These are phyloP conservation scores for Hyles euphorbiae DNA, from an alignment of 1,140 invertebrate genomes.

Conservation along the genomic window DNA sequence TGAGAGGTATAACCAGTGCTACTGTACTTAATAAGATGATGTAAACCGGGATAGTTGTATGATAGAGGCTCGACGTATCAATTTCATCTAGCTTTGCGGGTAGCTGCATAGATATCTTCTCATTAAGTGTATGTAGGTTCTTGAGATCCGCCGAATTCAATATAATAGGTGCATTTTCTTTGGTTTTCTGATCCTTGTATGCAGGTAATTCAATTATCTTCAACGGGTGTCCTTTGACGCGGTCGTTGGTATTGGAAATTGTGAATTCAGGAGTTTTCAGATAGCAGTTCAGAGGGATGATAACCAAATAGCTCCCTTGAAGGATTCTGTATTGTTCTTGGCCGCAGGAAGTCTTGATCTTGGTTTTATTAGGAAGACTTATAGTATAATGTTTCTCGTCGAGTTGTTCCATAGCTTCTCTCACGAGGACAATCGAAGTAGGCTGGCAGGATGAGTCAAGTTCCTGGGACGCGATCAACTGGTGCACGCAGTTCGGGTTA, in stretches of 20 bases:
- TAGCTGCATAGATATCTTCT: constrained; percentile 16
- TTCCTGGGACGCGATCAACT: constrained; percentile 11
- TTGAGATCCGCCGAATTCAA: constrained; percentile 14
- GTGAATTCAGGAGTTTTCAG: constrained; percentile 14
- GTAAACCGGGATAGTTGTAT: no score
- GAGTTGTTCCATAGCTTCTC: constrained; percentile 19
- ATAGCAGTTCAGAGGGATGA: constrained; percentile 12
- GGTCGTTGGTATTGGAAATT: constrained; percentile 16
- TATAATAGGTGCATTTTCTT: not conserved
- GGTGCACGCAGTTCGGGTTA: constrained; percentile 17
- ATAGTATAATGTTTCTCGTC: constrained; percentile 23
- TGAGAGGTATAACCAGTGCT: no score
- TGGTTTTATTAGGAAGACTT: constrained; percentile 15
- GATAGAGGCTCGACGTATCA: no score
- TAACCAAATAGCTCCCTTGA: constrained; percentile 21
- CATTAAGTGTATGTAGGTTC: constrained; percentile 13
- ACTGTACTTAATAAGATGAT: no score
- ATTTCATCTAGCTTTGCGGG: not conserved
- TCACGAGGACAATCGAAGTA: constrained; percentile 7
- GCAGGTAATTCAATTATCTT: constrained; percentile 17
- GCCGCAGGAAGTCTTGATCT: constrained; percentile 15
- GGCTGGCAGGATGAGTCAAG: constrained; percentile 8
- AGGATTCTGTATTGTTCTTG: constrained; percentile 13
- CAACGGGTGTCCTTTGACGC: constrained; percentile 15
- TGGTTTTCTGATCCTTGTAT: not conserved